Percentiles rank a stretch among this genome's conserved stretches.
Conservation (phyloP, 2,797 vertebrate genomes). For the Margarornis squamiger region DNA sequence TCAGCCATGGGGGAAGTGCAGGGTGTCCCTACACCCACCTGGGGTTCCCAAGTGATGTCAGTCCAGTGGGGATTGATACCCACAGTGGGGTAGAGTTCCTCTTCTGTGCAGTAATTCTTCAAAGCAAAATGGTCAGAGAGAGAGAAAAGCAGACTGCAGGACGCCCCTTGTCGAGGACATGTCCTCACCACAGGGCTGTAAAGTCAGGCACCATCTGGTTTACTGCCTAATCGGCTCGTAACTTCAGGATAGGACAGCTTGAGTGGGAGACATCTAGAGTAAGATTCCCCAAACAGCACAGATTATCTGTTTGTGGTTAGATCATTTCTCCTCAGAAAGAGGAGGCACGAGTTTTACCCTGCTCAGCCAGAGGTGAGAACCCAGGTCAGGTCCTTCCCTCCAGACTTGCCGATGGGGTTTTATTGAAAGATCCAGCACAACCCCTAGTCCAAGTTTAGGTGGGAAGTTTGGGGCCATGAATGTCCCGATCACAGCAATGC, state of each 20-base stretch:
- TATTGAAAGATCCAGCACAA: neutral
- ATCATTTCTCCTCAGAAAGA: neutral
- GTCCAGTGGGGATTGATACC: fast-evolving
- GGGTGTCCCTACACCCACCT: neutral
- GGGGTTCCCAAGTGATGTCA: fast-evolving
- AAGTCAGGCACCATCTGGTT: neutral
- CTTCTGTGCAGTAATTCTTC: neutral
- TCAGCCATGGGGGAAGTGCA: neutral
- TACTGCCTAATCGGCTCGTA: neutral
- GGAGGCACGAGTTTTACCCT: neutral
- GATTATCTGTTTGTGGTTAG: neutral
- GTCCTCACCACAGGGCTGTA: neutral
- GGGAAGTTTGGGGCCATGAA: neutral
- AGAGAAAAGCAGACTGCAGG: neutral
- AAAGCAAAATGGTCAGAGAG: neutral
- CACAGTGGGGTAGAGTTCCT: neutral
- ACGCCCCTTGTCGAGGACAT: neutral
- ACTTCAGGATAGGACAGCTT: neutral
- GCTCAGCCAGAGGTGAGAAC: neutral
- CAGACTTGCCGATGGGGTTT: fast-evolving
- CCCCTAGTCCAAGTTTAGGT: neutral
- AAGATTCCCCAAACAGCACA: neutral
- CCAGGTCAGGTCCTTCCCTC: neutral
- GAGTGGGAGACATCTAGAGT: neutral
- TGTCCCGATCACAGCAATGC: neutral